phyloP scores from a whole-genome alignment of 2,888 invertebrate genomes.

The Scaptomyza flava region DNA sequence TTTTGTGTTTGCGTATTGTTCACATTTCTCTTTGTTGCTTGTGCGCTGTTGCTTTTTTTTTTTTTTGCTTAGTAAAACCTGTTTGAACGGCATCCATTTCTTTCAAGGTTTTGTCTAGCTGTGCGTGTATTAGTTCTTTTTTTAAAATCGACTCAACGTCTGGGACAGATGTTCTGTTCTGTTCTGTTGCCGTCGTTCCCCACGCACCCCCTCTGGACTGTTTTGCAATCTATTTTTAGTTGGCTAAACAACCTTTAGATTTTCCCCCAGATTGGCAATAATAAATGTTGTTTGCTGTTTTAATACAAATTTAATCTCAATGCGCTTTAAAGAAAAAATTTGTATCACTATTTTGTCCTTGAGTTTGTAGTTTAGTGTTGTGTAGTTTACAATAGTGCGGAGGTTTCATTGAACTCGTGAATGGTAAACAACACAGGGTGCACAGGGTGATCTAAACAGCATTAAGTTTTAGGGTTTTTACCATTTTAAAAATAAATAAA shows the following conservation, averaged over 20 bases:
- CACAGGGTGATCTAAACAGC: neutral
- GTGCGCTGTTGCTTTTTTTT: conserved; percentile 22
- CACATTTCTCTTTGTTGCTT: conserved; percentile 61
- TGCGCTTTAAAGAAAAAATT: neutral
- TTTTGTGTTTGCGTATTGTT: conserved; percentile 45
- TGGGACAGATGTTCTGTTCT: conserved; percentile 49
- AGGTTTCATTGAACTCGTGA: neutral
- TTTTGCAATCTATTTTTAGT: conserved; percentile 56
- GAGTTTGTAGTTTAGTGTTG: neutral
- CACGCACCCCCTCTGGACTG: conserved; percentile 10
- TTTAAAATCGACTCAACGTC: conserved; percentile 34
- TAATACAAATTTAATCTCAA: neutral
- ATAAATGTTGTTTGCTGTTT: conserved; percentile 6
- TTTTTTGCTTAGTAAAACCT: conserved; percentile 55
- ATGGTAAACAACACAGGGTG: conserved; percentile 3
- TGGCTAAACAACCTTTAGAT: conserved; percentile 43
- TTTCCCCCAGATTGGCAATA: conserved; percentile 42
- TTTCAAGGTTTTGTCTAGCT: conserved; percentile 56
- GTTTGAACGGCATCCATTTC: conserved; percentile 55
- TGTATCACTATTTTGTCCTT: neutral
- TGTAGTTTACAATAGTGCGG: neutral
- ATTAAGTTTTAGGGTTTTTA: no score
- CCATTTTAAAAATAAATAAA: no score
- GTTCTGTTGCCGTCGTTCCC: conserved; percentile 5
- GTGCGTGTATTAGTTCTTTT: conserved; percentile 37